These are phyloP conservation scores for Apotomis capreana DNA, from an alignment of 2,888 invertebrate species.

Conservation along the genomic window DNA sequence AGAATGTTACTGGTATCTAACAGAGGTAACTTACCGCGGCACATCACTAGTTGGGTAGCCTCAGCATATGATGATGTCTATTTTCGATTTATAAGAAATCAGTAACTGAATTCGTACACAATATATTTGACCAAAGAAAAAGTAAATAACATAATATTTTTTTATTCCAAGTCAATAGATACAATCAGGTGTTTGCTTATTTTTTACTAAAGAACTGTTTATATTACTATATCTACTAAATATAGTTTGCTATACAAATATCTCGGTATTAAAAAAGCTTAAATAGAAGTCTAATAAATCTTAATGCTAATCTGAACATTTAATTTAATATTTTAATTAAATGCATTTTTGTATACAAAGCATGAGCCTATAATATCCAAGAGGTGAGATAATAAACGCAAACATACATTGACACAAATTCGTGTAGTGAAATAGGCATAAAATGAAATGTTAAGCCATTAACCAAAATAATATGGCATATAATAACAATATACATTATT, in stretches of 20 bases:
- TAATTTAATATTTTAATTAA: neutral
- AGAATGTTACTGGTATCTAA: too few species aligned
- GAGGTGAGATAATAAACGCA: neutral
- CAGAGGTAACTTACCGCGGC: too few species aligned
- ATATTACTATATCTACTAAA: neutral
- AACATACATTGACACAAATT: too few species aligned
- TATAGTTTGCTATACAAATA: neutral
- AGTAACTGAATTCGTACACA: too few species aligned
- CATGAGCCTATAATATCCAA: neutral
- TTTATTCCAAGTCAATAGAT: neutral
- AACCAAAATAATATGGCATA: conserved; percentile 29
- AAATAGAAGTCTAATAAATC: neutral
- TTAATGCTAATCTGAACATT: neutral
- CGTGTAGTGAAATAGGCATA: neutral
- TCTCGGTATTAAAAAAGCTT: neutral
- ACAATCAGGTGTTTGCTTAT: neutral
- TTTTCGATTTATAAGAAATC: too few species aligned
- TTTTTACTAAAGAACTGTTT: neutral
- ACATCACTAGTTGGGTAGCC: too few species aligned
- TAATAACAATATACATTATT: neutral
- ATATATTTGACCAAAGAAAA: neutral
- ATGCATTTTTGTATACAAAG: conserved; percentile 6
- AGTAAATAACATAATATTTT: neutral
- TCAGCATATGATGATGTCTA: too few species aligned
- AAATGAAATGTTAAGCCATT: conserved; percentile 1